These are phyloP conservation scores for Onthophagus taurus DNA, from an alignment of 1,140 invertebrate species.

Conservation along the genomic window DNA sequence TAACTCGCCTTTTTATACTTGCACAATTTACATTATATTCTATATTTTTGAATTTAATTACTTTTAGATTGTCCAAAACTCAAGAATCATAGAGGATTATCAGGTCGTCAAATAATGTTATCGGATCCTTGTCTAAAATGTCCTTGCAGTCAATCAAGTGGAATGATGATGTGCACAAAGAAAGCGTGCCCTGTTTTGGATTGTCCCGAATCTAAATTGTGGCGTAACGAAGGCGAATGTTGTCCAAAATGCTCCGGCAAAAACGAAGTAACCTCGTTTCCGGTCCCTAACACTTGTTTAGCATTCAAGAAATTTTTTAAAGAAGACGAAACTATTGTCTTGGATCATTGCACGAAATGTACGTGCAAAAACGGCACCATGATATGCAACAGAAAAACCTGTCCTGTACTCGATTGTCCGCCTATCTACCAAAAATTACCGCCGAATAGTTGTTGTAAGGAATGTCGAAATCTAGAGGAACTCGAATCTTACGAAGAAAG, in stretches of 20 bases:
- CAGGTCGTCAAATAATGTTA: conserved; percentile 62
- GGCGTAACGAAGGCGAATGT: conserved; percentile 62
- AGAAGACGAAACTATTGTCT: conserved; percentile 47
- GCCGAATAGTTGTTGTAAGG: conserved; percentile 67
- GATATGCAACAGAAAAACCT: conserved; percentile 65
- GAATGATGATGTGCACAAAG: conserved; percentile 67
- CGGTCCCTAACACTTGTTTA: conserved; percentile 50
- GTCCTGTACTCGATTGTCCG: conserved; percentile 72
- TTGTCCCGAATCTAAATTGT: conserved; percentile 58
- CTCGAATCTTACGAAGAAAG: conserved; percentile 51
- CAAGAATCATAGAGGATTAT: too few relatives aligned
- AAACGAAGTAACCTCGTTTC: conserved; percentile 19
- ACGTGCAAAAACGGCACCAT: conserved; percentile 66
- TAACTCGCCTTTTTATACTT: too few relatives aligned
- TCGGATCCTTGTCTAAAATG: conserved; percentile 82
- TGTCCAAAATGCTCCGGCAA: conserved; percentile 67
- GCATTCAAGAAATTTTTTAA: conserved; percentile 56
- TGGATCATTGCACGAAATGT: conserved; percentile 77
- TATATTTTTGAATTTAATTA: too few relatives aligned
- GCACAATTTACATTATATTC: too few relatives aligned
- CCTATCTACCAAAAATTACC: conserved; percentile 54
- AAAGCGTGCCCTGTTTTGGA: conserved; percentile 76
- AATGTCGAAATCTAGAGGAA: too few relatives aligned
- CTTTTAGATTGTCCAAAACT: too few relatives aligned
- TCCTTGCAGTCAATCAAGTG: conserved; percentile 65